Conservation (phyloP, 2,113 vertebrate species). For the Ceuthmochares aereus region DNA sequence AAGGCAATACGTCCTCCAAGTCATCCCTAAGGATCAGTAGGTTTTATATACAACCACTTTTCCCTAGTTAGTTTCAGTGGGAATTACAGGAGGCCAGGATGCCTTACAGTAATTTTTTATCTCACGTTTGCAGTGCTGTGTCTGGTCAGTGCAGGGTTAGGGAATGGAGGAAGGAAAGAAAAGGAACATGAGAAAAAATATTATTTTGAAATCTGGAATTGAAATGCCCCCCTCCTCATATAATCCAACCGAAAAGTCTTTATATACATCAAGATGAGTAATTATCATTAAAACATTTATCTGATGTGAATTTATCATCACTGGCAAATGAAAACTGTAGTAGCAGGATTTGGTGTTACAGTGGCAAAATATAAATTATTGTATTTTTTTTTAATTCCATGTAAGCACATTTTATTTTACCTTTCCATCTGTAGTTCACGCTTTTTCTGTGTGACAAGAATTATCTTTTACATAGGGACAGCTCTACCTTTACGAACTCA, state of each 20-base stretch:
- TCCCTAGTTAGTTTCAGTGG: constrained; percentile 39
- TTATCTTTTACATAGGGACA: background rate
- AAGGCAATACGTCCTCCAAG: constrained; percentile 56
- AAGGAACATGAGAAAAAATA: background rate
- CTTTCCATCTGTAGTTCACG: background rate
- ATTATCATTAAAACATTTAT: background rate
- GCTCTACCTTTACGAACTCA: background rate
- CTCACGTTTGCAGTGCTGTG: constrained; percentile 20
- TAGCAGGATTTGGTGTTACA: background rate
- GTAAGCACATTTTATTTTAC: background rate
- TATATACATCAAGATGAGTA: background rate
- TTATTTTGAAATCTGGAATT: background rate
- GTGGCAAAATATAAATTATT: background rate
- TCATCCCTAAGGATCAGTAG: constrained; percentile 56
- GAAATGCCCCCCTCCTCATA: no score
- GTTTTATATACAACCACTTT: constrained; percentile 53
- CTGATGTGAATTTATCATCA: background rate
- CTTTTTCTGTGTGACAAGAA: background rate
- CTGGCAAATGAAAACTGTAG: background rate
- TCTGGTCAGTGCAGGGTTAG: background rate
- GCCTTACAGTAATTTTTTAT: background rate
- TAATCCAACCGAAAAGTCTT: background rate
- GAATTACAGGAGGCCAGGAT: constrained; percentile 11
- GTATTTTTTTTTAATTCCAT: background rate
- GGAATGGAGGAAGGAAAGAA: background rate